These are phyloP conservation scores for Ophion slaviceki DNA, from an alignment of 2,888 invertebrate species.

Conservation along the genomic window DNA sequence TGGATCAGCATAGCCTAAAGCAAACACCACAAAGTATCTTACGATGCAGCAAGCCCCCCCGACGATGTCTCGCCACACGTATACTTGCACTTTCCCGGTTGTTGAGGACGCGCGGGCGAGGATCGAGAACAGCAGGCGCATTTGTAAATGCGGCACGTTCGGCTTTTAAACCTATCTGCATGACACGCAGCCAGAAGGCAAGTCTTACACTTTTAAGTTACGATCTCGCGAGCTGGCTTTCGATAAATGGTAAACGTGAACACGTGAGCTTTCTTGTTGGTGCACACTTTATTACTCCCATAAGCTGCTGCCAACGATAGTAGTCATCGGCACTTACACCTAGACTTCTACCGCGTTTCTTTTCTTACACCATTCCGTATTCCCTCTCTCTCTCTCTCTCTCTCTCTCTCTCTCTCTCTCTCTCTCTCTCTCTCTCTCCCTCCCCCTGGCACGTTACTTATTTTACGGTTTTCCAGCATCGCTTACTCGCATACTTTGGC, in stretches of 20 bases:
- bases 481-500: conserved; percentile 33
- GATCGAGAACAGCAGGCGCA: conserved; percentile 69
- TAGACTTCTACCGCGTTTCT: conserved; percentile 23
- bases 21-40: conserved; percentile 28
- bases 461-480: conserved; percentile 22
- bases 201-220: conserved; percentile 81
- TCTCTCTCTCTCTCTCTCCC: too few relatives aligned
- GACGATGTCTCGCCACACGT: conserved; percentile 35
- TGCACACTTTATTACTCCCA: conserved; percentile 79
- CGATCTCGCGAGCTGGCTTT: conserved; percentile 81
- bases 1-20: conserved; percentile 27
- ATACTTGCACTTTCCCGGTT: conserved; percentile 22
- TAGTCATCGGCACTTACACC: conserved; percentile 68
- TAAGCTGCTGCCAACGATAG: conserved; percentile 64
- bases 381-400: conserved; percentile 13
- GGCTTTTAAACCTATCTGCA: conserved; percentile 83
- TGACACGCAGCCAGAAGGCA: conserved; percentile 78
- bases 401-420: too few relatives aligned
- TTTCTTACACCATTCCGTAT: conserved; percentile 45
- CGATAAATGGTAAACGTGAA: conserved; percentile 83
- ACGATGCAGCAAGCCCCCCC: conserved; percentile 5
- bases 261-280: conserved; percentile 83
- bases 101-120: conserved; percentile 22
- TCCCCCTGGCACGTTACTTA: conserved; percentile 1
- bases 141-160: conserved; percentile 83